These are phyloP conservation scores for Fistularia commersonii DNA, from an alignment of 2,797 vertebrate genomes.

Conservation along the genomic window DNA sequence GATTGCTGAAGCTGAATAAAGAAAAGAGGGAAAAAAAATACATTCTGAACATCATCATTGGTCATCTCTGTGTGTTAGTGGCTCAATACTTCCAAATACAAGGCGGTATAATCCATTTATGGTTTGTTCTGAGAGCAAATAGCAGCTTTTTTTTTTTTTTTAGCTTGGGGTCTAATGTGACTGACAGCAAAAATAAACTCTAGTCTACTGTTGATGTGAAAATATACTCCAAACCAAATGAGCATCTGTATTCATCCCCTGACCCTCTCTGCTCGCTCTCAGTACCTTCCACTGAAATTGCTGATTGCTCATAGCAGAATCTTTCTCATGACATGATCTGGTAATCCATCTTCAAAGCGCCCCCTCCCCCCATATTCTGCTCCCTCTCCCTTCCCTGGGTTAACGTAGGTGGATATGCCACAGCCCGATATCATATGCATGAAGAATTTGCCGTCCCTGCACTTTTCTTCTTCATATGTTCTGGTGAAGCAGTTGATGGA, in stretches of 20 bases:
- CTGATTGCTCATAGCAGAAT: constrained; percentile 42
- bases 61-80: constrained; percentile 19
- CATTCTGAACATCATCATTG: constrained; percentile 4
- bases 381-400: constrained; percentile 32
- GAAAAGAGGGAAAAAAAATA: constrained; percentile 12
- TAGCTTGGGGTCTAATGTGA: constrained; percentile 10
- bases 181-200: constrained; percentile 22
- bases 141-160: constrained; percentile 5
- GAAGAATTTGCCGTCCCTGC: constrained; percentile 57
- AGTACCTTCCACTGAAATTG: constrained; percentile 48
- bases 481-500: constrained; percentile 48
- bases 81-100: constrained; percentile 15
- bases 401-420: constrained; percentile 47
- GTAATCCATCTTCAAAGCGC: constrained; percentile 65
- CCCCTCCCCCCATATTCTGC: neutral
- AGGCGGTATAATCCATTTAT: constrained; percentile 14
- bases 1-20: constrained; percentile 17
- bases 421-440: constrained; percentile 54
- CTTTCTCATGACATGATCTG: constrained; percentile 51
- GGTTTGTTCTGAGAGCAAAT: constrained; percentile 2
- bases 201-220: constrained; percentile 38
- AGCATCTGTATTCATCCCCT: constrained; percentile 43
- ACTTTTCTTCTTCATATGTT: constrained; percentile 36
- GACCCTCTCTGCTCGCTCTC: constrained; percentile 22
- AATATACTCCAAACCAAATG: constrained; percentile 46